Evolutionary conservation across 2,888 invertebrate genomes (phyloP).

Genomic region (Hirtodrosophila cameraria): DNA sequence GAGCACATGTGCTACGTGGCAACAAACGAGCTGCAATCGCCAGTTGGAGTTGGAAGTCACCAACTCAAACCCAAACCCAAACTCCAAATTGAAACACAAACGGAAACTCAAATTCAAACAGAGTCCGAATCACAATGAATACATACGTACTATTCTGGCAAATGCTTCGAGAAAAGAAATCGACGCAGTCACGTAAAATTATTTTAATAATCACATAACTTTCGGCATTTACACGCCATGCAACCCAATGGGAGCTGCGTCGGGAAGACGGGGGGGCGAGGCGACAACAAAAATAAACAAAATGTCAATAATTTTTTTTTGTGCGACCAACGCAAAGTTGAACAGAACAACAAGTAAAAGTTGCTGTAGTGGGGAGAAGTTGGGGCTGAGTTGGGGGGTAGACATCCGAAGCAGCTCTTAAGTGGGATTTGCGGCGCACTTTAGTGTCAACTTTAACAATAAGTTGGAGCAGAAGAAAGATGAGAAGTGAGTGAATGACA

Average conservation of each 20-base stretch:
- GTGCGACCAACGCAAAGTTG: conserved; percentile 22
- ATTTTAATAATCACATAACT: conserved; percentile 79
- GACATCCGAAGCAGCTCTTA: conserved; percentile 62
- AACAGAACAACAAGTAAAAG: conserved; percentile 31
- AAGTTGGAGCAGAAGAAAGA: conserved; percentile 57
- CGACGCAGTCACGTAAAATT: conserved; percentile 79
- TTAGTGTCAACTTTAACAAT: conserved; percentile 80
- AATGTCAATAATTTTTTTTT: conserved; percentile 70
- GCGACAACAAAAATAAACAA: conserved; percentile 36
- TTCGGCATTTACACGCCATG: conserved; percentile 78
- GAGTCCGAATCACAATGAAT: conserved; percentile 11
- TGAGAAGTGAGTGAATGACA: conserved; percentile 8
- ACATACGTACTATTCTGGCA: conserved; percentile 38
- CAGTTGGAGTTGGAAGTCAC: conserved; percentile 16
- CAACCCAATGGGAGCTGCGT: conserved; percentile 56
- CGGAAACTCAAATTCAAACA: conserved; percentile 15
- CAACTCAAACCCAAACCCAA: conserved; percentile 20
- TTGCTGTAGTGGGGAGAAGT: neutral
- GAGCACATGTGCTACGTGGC: conserved; percentile 74
- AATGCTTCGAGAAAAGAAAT: conserved; percentile 70
- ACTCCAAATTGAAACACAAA: conserved; percentile 21
- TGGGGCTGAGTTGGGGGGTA: conserved; percentile 11
- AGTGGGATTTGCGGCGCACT: conserved; percentile 78
- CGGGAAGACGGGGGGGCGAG: too few relatives aligned
- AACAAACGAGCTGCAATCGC: conserved; percentile 70